phyloP scores from a whole-genome alignment of 1,140 invertebrate genomes.

The Scaptomyza montana region DNA sequence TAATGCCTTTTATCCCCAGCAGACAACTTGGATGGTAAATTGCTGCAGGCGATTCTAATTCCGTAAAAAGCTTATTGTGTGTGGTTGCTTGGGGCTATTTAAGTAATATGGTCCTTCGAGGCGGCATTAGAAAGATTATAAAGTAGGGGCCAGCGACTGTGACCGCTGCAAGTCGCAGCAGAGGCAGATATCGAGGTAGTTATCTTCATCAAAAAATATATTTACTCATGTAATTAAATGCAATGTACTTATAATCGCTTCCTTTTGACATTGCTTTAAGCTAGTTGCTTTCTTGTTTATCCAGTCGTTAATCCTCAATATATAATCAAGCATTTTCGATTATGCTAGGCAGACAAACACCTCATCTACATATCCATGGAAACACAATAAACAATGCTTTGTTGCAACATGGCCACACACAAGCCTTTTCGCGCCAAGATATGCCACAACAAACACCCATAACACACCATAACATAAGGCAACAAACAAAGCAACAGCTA shows the following conservation, averaged over 20 bases:
- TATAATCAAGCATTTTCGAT: too few relatives aligned
- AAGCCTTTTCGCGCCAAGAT: slow-evolving; percentile 75
- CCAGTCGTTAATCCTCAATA: too few relatives aligned
- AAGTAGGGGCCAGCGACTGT: too few relatives aligned
- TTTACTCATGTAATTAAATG: too few relatives aligned
- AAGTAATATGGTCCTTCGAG: not conserved
- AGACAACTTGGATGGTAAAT: not conserved
- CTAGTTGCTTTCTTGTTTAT: too few relatives aligned
- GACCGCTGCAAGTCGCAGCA: too few relatives aligned
- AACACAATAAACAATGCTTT: slow-evolving; percentile 62
- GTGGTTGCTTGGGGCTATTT: slow-evolving; percentile 5
- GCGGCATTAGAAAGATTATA: not conserved
- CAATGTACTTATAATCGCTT: too few relatives aligned
- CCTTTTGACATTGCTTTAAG: too few relatives aligned
- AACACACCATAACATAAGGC: slow-evolving; percentile 49
- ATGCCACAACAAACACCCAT: slow-evolving; percentile 73
- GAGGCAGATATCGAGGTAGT: too few relatives aligned
- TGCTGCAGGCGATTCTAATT: slow-evolving; percentile 6
- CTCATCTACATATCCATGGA: slow-evolving; percentile 59
- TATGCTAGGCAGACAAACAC: not conserved
- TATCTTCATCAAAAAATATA: too few relatives aligned
- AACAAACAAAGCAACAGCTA: slow-evolving; percentile 1
- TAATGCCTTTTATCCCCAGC: too few relatives aligned
- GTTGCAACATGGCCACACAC: slow-evolving; percentile 80
- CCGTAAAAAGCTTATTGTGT: not conserved